Evolutionary conservation across 2,797 vertebrate species (phyloP), one percentile per base, ranked within the genome.

Genomic region (Micromesistius poutassou): DNA sequence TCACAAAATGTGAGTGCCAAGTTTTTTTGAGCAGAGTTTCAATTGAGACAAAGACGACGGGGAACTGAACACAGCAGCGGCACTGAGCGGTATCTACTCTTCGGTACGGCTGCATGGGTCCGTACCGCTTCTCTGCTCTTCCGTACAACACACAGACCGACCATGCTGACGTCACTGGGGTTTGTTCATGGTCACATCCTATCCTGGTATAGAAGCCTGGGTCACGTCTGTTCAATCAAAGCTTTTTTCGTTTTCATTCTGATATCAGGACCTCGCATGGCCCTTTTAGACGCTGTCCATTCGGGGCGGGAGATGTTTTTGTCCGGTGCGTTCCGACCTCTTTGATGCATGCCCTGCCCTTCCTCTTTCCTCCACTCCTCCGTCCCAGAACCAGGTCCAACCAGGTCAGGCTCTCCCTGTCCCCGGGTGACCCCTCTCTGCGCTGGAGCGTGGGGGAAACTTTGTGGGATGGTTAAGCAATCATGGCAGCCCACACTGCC

Each of bases 221-320:
- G 4, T n/a, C 50, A 2, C 16, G 12, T 22, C 50, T 8, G 50
- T 62, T n/a, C 14, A 16, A n/a, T 62, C 40, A 72, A 14, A 9
- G 8, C 76, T 71, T 82, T 36, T 31, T 66, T 77, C 76, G 72
- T 82, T 36, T 31, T 66, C 78, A 75, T 72, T 83, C 80, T 76
- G 78, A 79, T 74, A 62, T 74, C 76, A 76, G 70, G 40, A 42
- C 16, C 16, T 55, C 19, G 28, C 62, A 46, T 50, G 73, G 55
- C 28, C 77, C 81, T n/a, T 72, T 88, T 78, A 87, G 86, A 89
- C 7, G 76, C 66, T 22, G 71, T 78, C 74, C 40, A 40, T 30
- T 33, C 72, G 36, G 46, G 36, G 46, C 74, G 42, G 66, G 13
- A 62, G 75, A 3, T 72, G 36, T 1, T 38, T 38, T 38, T 10